Evolutionary conservation across 2,113 vertebrate genomes (phyloP), one percentile per base, ranked within the genome.

Genomic region (Capra hircus): DNA sequence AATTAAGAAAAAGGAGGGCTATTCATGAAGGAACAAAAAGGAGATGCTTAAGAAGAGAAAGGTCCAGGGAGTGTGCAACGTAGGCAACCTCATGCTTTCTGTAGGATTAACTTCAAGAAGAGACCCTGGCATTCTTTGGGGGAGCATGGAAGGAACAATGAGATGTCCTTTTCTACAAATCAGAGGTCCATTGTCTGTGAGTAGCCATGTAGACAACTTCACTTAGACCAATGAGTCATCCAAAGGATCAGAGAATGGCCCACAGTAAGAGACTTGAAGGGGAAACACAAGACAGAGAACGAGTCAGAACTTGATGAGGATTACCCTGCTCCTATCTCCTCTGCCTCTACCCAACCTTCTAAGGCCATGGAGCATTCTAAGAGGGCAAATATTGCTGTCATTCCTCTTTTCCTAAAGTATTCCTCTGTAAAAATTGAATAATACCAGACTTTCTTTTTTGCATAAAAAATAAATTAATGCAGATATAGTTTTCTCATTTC

Each of bases 401-500:
- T 16, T 62, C 25, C 12, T 36, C 43, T 85, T 78, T 36, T 93
- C 74, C 14, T 71, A 25, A 86, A 89, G 6, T 40, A 80, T 62
- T 50, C 9, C 19, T 97, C 43, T 86, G 8, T 53, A 78, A 78
- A 81, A 88, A 74, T 67, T 4, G 57, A 93, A 45, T 64, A 87
- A 90, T 40, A 16, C 28, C 2, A 57, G 17, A 25, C 0, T 94
- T 85, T 96, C 36, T 50, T 13, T 50, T 14, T 50, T 28, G 45
- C 0, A 23, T 43, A 43, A 93, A 92, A 91, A 91, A 52, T 77
- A 86, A 71, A 23, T 74, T 50, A 92, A 85, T 55, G 17, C 11
- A 12, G n/a, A 43, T 57, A 86, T 55, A n/a, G 45, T 93, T 40
- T 95, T 94, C 25, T 81, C 36, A 80, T 45, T 97, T 97, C 93